phyloP scores from a whole-genome alignment of 2,888 invertebrate species.

The Allolobophora icterica region DNA sequence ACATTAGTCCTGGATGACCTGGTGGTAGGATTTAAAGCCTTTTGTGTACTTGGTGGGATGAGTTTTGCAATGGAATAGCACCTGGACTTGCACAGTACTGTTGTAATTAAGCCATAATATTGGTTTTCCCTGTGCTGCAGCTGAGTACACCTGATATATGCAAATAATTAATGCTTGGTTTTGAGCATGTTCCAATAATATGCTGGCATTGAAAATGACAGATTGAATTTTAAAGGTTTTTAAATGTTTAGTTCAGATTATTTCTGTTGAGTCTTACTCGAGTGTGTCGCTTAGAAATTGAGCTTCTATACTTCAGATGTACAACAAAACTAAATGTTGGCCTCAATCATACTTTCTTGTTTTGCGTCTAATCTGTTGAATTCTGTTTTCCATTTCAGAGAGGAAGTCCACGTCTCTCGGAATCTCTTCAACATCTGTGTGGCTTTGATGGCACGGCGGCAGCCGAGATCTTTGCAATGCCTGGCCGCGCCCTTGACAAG shows the following conservation, averaged over 20 bases:
- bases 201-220: background rate
- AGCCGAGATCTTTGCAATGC: slow-evolving; percentile 40
- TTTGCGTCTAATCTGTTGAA: background rate
- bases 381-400: background rate
- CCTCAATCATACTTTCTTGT: background rate
- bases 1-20: too few species aligned
- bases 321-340: background rate
- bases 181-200: background rate
- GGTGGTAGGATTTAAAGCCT: too few species aligned
- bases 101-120: background rate
- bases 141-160: too few species aligned
- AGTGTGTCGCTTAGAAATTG: background rate
- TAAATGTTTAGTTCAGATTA: background rate
- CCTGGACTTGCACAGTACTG: background rate
- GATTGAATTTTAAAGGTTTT: background rate
- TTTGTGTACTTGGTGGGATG: background rate
- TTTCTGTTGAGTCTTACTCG: background rate
- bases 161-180: background rate
- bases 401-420: slow-evolving; percentile 5
- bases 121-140: background rate
- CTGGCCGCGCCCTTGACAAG: slow-evolving; percentile 44
- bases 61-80: background rate
- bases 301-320: background rate
- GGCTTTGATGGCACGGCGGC: slow-evolving; percentile 34
- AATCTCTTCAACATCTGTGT: slow-evolving; percentile 36